phyloP scores from a whole-genome alignment of 2,113 vertebrate species.

The Grus americana region DNA sequence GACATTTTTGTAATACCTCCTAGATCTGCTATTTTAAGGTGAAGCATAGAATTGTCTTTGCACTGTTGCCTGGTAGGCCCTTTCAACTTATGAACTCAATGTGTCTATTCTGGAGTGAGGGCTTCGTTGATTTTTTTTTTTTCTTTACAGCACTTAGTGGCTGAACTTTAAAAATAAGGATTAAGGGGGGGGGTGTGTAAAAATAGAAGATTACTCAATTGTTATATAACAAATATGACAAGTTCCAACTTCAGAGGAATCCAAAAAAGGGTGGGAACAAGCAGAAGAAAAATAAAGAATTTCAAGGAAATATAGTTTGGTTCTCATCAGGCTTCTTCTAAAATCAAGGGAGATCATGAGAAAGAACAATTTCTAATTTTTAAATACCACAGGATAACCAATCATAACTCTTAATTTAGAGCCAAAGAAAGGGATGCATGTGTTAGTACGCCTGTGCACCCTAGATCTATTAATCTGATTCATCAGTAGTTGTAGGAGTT shows the following conservation, averaged over 20 bases:
- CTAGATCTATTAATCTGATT: neutral
- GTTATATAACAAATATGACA: slow-evolving; percentile 16
- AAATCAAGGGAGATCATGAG: neutral
- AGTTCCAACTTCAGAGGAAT: neutral
- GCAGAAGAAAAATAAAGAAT: neutral
- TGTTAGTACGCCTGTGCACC: neutral
- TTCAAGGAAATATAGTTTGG: neutral
- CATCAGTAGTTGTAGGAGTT: neutral
- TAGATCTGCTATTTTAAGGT: neutral
- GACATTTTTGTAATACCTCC: neutral
- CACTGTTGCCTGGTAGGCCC: neutral
- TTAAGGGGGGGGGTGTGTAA: neutral
- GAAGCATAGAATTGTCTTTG: neutral
- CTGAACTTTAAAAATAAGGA: slow-evolving; percentile 25
- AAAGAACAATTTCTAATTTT: neutral
- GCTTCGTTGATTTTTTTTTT: neutral
- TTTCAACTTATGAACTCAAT: neutral
- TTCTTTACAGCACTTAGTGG: neutral
- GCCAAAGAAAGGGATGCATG: neutral
- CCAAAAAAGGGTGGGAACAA: neutral
- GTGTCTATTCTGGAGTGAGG: neutral
- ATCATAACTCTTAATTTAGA: neutral
- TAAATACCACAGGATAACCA: neutral
- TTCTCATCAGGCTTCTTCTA: neutral
- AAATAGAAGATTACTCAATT: slow-evolving; percentile 16